These are phyloP conservation scores for Myrmophylax atrothorax DNA, from an alignment of 2,113 vertebrate species.

Conservation along the genomic window DNA sequence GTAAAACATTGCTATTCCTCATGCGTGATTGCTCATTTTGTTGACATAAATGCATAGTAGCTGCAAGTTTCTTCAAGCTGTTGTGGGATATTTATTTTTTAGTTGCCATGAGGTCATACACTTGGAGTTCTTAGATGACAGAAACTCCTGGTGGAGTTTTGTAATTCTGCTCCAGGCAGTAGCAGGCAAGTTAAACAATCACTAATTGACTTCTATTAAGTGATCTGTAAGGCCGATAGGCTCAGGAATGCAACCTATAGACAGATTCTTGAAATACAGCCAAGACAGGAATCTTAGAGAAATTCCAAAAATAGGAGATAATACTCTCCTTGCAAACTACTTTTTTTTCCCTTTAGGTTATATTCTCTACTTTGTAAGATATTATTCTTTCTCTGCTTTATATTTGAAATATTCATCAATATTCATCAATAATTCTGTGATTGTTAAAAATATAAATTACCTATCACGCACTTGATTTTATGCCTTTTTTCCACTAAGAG, in stretches of 20 bases:
- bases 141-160: slow-evolving; percentile 61
- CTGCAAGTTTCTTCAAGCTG: slow-evolving; percentile 74
- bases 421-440: slow-evolving; percentile 58
- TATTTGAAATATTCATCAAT: slow-evolving; percentile 50
- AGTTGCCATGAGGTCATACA: slow-evolving; percentile 61
- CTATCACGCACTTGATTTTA: slow-evolving; percentile 15
- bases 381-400: slow-evolving; percentile 46
- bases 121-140: slow-evolving; percentile 68
- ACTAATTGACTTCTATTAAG: slow-evolving; percentile 83
- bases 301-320: slow-evolving; percentile 70
- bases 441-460: slow-evolving; percentile 29
- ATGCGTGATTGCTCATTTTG: slow-evolving; percentile 41
- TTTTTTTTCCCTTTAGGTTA: slow-evolving; percentile 40
- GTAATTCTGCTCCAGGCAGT: slow-evolving; percentile 75
- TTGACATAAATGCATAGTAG: slow-evolving; percentile 34
- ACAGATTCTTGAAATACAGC: slow-evolving; percentile 77
- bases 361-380: slow-evolving; percentile 3
- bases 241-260: slow-evolving; percentile 78
- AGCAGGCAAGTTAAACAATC: slow-evolving; percentile 73
- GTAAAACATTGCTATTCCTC: not conserved
- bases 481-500: slow-evolving; percentile 1
- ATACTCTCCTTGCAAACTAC: slow-evolving; percentile 6
- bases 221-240: slow-evolving; percentile 82
- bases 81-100: slow-evolving; percentile 66
- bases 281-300: slow-evolving; percentile 76